Evolutionary conservation across 2,113 vertebrate genomes (phyloP), one percentile per base, ranked within the genome.

Genomic region (Oreotragus oreotragus): DNA sequence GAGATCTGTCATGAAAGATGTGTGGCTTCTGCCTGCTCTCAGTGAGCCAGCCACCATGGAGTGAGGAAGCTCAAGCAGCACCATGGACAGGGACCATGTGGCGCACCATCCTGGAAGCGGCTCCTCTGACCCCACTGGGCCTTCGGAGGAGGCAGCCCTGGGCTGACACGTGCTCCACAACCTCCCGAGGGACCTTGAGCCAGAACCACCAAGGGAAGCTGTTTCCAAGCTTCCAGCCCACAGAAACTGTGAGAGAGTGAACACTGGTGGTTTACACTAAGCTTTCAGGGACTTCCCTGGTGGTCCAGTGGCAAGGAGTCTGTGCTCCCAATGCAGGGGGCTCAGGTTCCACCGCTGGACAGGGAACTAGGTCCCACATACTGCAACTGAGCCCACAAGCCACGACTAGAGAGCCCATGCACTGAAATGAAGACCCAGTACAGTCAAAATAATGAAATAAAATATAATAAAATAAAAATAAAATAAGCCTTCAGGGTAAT

Each of bases 21-120:
- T 1, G 16, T 36, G 77, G 62, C 66, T 85, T 79, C 88, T 11
- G 30, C 23, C 30, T 36, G 27, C 14, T 15, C 43, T 33, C 43
- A 30, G 55, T 16, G 12, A 28, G 43, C 30, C 58, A n/a, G n/a
- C 49, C 2, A 4, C 49, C 33, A 15, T 5, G n/a, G 0, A 2
- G 25, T 39, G 21, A 77, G 80, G 55, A n/a, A 6, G 15, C 27
- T 1, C 53, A 7, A 3, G 45, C 55, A 30, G 49, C 11, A 5
- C 60, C 7, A 15, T 64, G 57, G n/a, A 13, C 36, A n/a, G 36
- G 19, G 19, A 49, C 70, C 76, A 10, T 0, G 1, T 2, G 11
- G 6, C 12, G 47, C 17, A 7, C 88, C 23, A 30, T 5, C 57
- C 39, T 19, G 39, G 28, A 51, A 91, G 66, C 3, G 2, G 45